Conservation (phyloP, 2,888 invertebrate genomes). For the Phoenoteleia sp. region DNA sequence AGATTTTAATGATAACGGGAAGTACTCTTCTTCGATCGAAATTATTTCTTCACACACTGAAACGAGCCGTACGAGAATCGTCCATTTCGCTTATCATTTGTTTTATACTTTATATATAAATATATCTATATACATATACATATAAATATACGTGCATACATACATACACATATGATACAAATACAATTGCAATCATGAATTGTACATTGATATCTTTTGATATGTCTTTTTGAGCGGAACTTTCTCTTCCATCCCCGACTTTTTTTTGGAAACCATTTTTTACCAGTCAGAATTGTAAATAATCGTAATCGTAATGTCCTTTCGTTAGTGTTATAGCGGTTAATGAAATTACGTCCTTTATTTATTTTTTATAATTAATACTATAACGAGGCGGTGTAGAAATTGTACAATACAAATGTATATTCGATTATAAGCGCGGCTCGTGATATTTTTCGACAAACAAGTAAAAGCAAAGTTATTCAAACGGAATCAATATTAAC, state of each 20-base stretch:
- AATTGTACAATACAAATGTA: slow-evolving; percentile 61
- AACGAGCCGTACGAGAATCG: slow-evolving; percentile 78
- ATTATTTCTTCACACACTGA: slow-evolving; percentile 77
- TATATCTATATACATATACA: not conserved
- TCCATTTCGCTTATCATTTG: slow-evolving; percentile 59
- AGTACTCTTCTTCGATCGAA: slow-evolving; percentile 82
- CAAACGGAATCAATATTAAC: slow-evolving; percentile 36
- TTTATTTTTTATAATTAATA: slow-evolving; percentile 43
- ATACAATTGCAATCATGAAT: not conserved
- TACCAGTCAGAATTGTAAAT: slow-evolving; percentile 57
- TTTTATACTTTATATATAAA: slow-evolving; percentile 18
- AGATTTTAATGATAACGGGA: slow-evolving; percentile 79
- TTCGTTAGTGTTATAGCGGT: slow-evolving; percentile 44
- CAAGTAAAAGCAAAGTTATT: slow-evolving; percentile 52
- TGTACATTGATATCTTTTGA: not conserved
- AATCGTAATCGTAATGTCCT: slow-evolving; percentile 34
- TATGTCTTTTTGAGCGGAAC: not conserved
- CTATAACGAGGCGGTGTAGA: slow-evolving; percentile 47
- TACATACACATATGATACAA: not conserved
- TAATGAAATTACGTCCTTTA: slow-evolving; percentile 35
- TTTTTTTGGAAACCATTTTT: not conserved
- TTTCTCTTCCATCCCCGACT: not conserved
- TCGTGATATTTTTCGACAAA: slow-evolving; percentile 74
- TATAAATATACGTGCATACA: not conserved
- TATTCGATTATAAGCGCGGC: slow-evolving; percentile 77